phyloP scores from a whole-genome alignment of 2,888 invertebrate species.

The Cybosia mesomella region DNA sequence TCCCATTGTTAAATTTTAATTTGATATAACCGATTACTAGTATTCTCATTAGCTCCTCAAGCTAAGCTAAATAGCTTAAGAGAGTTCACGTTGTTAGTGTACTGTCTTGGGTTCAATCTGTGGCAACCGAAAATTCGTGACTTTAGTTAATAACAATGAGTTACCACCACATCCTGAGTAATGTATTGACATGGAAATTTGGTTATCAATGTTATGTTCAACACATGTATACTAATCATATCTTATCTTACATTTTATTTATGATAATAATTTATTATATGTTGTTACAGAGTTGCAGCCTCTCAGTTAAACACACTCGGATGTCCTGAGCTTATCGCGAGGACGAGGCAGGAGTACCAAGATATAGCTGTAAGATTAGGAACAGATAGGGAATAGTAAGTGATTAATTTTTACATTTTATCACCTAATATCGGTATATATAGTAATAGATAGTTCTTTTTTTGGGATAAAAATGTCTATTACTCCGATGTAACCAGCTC shows the following conservation, averaged over 20 bases:
- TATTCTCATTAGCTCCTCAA: no score
- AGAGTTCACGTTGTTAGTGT: not conserved
- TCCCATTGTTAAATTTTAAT: no score
- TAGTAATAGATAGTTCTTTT: not conserved
- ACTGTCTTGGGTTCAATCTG: no score
- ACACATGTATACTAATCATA: not conserved
- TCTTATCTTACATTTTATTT: not conserved
- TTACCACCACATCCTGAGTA: no score
- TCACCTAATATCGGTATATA: not conserved
- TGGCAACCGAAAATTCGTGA: no score
- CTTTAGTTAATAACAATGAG: no score
- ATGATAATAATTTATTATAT: not conserved
- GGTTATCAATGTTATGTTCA: not conserved
- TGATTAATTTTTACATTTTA: conserved; percentile 53
- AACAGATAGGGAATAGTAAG: conserved; percentile 97
- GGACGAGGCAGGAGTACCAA: conserved; percentile 97
- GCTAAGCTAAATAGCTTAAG: no score
- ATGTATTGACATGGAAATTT: not conserved
- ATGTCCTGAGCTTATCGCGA: conserved; percentile 97
- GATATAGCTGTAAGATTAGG: conserved; percentile 98
- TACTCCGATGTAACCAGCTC: not conserved
- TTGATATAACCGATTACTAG: no score
- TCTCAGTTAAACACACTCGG: conserved; percentile 98
- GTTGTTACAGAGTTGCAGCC: conserved; percentile 93
- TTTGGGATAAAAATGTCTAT: not conserved